Conservation (phyloP, 2,797 vertebrate species). For the Etheostoma nigrum region DNA sequence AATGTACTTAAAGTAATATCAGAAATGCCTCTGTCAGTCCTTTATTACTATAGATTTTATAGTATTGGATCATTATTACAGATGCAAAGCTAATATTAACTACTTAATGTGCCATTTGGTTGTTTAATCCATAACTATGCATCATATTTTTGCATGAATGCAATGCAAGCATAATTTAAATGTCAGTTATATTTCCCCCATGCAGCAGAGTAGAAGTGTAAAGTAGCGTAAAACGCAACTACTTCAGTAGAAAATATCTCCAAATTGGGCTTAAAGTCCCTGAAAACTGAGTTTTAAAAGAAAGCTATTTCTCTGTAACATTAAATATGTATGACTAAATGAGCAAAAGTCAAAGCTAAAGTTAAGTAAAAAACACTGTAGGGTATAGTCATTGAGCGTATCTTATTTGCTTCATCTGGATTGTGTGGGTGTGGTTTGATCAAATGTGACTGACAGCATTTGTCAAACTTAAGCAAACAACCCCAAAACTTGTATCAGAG, state of each 20-base stretch:
- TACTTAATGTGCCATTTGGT: not conserved
- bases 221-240: conserved; percentile 10
- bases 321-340: not conserved
- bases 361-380: not conserved
- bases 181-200: not conserved
- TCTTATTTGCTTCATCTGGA: not conserved
- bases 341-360: not conserved
- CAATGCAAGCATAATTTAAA: not conserved
- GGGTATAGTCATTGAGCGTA: not conserved
- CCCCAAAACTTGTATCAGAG: not conserved
- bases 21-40: not conserved
- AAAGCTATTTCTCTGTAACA: not conserved
- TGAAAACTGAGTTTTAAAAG: not conserved
- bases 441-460: not conserved
- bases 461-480: conserved; percentile 4
- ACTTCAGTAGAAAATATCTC: not conserved
- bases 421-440: not conserved
- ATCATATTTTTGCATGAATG: not conserved
- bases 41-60: not conserved
- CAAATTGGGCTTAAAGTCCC: not conserved
- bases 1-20: not conserved
- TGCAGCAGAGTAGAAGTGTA: not conserved
- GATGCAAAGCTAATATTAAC: not conserved
- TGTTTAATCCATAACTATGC: not conserved
- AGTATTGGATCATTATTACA: not conserved